Evolutionary conservation across 2,888 invertebrate species (phyloP).

Genomic region (Dromius quadrimaculatus): DNA sequence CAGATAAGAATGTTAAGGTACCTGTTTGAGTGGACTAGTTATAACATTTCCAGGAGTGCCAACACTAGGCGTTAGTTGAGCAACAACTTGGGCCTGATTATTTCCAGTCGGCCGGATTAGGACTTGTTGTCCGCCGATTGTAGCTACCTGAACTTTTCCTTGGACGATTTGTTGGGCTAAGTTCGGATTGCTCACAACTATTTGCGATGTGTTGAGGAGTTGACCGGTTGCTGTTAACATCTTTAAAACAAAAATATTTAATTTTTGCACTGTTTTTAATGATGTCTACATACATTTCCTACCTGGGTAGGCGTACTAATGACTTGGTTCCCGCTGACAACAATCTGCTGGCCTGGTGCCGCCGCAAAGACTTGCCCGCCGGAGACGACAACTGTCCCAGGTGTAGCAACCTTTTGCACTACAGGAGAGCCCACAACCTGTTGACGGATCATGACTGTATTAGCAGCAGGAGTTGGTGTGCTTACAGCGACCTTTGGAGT

Average conservation of each 20-base stretch:
- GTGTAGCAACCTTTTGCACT: slow-evolving; percentile 64
- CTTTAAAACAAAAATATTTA: slow-evolving; percentile 54
- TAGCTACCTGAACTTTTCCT: slow-evolving; percentile 86
- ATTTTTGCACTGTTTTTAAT: background rate
- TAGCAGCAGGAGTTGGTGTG: slow-evolving; percentile 54
- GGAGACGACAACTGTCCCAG: slow-evolving; percentile 63
- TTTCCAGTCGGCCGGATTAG: slow-evolving; percentile 83
- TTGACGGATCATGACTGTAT: slow-evolving; percentile 61
- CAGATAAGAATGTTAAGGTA: too few relatives aligned
- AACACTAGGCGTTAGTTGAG: slow-evolving; percentile 71
- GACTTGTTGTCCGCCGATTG: slow-evolving; percentile 88
- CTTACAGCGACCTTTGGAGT: slow-evolving; percentile 61
- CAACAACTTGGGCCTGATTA: slow-evolving; percentile 83
- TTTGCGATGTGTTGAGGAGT: slow-evolving; percentile 70
- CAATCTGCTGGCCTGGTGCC: slow-evolving; percentile 60
- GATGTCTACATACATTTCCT: background rate
- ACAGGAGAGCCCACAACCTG: slow-evolving; percentile 60
- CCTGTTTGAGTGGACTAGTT: slow-evolving; percentile 44
- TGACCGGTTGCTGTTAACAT: slow-evolving; percentile 65
- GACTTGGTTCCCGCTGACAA: slow-evolving; percentile 64
- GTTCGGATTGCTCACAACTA: slow-evolving; percentile 81
- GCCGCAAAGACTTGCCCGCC: slow-evolving; percentile 62
- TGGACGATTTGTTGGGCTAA: slow-evolving; percentile 85
- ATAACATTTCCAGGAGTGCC: slow-evolving; percentile 32
- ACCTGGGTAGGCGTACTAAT: slow-evolving; percentile 54